Base-by-base conservation (phyloP, 1,140 invertebrate species). In the Euwallacea fornicatus region DNA sequence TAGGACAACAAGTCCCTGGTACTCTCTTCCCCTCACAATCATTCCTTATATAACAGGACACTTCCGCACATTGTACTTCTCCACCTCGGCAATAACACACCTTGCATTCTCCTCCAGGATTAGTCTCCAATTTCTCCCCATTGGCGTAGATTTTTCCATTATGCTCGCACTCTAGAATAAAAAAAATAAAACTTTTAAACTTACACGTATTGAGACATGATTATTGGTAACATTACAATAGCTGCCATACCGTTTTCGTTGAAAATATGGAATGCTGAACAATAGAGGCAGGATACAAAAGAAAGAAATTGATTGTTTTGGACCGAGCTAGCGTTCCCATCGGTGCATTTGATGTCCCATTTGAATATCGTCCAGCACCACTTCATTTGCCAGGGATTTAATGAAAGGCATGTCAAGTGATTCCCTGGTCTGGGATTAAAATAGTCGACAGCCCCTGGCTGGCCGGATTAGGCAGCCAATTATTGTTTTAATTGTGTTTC, bases 51-150 rank as follows among this genome's bases (percentile, higher is more conserved):
- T 88, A 91, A 81, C 91, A 93, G 47, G 89, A 88, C 60, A 92
- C 88, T 55, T 88, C 84, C 50, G 88, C 87, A 81, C 91, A 93
- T 72, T 90, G 87, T 69, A 93, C 87, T 80, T 90, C 89, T 6
- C 90, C 90, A 50, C 90, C 89, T 83, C 90, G 88, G 80, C 91
- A 93, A 80, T 91, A 91, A 80, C 91, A 93, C 16, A 90, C 89
- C 78, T 88, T 87, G 83, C 91, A 93, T 13, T 90, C 90, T 73
- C 87, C 88, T 64, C 86, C 84, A 54, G 86, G 86, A 74, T 78
- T 79, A 41, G 89, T 86, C 71, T 89, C 83, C 73, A 91, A 84
- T 80, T 89, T 88, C 82, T 92, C 88, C 33, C 91, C 91, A 80
- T 92, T 91, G 69, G 86, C 86, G 80, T 92, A 93, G 68, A 87